phyloP scores from a whole-genome alignment of 2,113 vertebrate genomes.

The Trogon surrucura region DNA sequence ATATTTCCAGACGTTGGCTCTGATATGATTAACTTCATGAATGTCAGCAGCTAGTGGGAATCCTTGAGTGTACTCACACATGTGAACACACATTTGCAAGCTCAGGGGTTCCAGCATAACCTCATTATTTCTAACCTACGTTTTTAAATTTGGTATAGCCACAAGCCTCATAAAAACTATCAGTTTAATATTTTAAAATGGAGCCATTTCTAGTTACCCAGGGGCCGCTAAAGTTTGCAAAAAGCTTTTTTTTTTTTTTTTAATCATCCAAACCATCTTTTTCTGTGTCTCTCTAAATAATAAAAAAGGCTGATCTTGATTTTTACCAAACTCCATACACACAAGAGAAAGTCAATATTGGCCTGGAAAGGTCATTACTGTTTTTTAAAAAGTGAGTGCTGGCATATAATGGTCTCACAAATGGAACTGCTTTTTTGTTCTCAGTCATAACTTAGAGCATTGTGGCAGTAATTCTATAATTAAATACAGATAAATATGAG shows the following conservation, averaged over 20 bases:
- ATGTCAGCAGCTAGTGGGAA: background rate
- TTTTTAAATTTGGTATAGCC: background rate
- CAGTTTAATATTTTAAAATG: background rate
- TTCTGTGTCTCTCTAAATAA: accelerated
- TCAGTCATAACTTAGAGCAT: background rate
- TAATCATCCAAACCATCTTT: background rate
- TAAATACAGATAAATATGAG: background rate
- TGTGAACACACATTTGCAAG: background rate
- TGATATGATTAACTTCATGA: background rate
- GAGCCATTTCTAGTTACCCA: background rate
- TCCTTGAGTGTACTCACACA: accelerated
- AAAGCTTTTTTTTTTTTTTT: background rate
- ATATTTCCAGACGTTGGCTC: background rate
- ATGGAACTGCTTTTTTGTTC: background rate
- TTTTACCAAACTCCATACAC: background rate
- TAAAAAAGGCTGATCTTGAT: background rate
- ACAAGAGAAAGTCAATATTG: background rate
- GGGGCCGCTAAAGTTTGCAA: accelerated
- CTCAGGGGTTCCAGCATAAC: background rate
- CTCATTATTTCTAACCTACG: background rate
- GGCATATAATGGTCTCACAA: background rate
- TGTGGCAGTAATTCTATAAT: background rate
- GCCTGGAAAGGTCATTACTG: background rate
- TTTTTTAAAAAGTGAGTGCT: background rate
- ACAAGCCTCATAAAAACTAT: background rate